Percentiles rank a stretch among this genome's conserved stretches.
Evolutionary conservation across 2,797 vertebrate genomes (phyloP).

Genomic region (Acanthurus tractus): DNA sequence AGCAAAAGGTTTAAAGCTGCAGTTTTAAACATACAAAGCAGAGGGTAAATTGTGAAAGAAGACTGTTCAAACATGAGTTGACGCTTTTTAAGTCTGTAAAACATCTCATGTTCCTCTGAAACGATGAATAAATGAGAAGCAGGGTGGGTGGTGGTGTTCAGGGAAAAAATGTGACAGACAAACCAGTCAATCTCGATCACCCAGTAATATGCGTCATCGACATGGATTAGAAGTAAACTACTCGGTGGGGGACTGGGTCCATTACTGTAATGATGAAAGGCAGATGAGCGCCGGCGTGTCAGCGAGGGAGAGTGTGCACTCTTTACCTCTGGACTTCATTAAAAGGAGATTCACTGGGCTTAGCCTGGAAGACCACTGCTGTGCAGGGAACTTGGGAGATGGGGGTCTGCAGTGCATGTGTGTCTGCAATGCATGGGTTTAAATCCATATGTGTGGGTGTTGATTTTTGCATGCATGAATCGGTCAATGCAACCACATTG

Average conservation of each 20-base stretch:
- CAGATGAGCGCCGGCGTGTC: constrained; percentile 30
- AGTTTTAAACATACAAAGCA: too few relatives aligned
- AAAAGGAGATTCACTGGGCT: constrained; percentile 74
- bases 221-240: constrained; percentile 69
- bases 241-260: constrained; percentile 41
- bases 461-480: not conserved
- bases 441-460: not conserved
- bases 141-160: not conserved
- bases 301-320: constrained; percentile 56
- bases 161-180: not conserved
- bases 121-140: not conserved
- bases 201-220: constrained; percentile 53
- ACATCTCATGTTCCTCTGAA: constrained; percentile 1
- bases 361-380: constrained; percentile 65
- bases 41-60: not conserved
- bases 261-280: constrained; percentile 72
- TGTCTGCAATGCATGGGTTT: not conserved
- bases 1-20: not conserved
- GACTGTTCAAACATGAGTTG: not conserved
- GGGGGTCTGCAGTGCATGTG: constrained; percentile 14
- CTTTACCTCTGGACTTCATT: constrained; percentile 77
- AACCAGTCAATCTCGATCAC: constrained; percentile 31
- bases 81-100: constrained; percentile 8
- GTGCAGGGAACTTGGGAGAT: constrained; percentile 20
- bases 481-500: not conserved